phyloP scores from a whole-genome alignment of 2,888 invertebrate species.

The Mythimna vitellina region DNA sequence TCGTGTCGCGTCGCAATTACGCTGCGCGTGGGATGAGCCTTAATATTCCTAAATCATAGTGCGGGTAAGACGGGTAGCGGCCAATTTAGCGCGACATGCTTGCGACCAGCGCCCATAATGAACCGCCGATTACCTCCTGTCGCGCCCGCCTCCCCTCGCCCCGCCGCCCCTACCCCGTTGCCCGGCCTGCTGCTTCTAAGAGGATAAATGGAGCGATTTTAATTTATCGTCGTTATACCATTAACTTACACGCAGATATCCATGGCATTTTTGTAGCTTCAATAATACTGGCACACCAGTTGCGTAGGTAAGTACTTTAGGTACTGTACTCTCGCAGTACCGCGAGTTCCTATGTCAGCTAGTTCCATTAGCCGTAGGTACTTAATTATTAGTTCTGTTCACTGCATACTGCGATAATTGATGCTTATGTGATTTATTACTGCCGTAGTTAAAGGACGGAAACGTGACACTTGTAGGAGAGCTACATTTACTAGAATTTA shows the following conservation, averaged over 20 bases:
- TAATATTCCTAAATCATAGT: conserved; percentile 77
- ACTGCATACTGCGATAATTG: conserved; percentile 23
- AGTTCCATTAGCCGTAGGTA: conserved; percentile 9
- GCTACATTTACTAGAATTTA: neutral
- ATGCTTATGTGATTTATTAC: conserved; percentile 41
- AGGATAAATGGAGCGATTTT: conserved; percentile 53
- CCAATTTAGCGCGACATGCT: conserved; percentile 71
- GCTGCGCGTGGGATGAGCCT: conserved; percentile 66
- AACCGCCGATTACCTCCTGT: conserved; percentile 63
- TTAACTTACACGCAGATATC: neutral
- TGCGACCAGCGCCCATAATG: conserved; percentile 62
- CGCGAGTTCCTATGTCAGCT: neutral
- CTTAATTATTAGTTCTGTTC: conserved; percentile 8
- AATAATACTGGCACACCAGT: conserved; percentile 11
- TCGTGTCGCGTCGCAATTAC: conserved; percentile 63
- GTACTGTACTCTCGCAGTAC: neutral
- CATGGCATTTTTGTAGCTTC: conserved; percentile 3
- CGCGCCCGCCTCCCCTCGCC: conserved; percentile 19
- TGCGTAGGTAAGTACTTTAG: conserved; percentile 5
- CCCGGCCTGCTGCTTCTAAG: conserved; percentile 15
- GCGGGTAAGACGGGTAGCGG: conserved; percentile 75
- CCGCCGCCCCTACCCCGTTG: neutral
- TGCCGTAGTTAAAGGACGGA: neutral
- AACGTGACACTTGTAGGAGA: neutral
- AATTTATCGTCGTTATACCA: conserved; percentile 42